Conservation (phyloP, 2,797 vertebrate species). For the Pipistrellus pipistrellus region DNA sequence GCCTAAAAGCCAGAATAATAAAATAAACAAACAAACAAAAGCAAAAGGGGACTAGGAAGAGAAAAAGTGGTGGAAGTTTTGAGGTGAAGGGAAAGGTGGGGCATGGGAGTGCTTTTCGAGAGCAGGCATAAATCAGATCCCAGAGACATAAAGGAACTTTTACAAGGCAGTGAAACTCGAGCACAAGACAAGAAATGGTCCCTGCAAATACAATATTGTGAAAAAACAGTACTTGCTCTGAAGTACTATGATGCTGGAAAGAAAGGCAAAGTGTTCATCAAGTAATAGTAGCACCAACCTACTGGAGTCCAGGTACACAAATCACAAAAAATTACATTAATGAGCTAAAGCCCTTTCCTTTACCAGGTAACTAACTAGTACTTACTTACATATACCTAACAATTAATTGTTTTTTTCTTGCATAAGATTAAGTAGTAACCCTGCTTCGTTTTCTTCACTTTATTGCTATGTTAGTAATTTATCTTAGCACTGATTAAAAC, state of each 20-base stretch:
- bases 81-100: not conserved
- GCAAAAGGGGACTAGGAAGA: not conserved
- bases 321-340: not conserved
- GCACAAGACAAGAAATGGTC: not conserved
- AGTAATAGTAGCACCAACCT: not conserved
- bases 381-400: slow-evolving; percentile 53
- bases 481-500: slow-evolving; percentile 81
- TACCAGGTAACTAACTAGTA: slow-evolving; percentile 18
- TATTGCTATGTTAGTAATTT: slow-evolving; percentile 71
- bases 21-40: not conserved
- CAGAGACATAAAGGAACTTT: not conserved
- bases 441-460: slow-evolving; percentile 50
- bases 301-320: not conserved
- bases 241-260: not conserved
- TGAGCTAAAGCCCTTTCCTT: not conserved
- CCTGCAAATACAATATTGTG: not conserved
- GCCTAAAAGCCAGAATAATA: not conserved
- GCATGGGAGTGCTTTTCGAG: not conserved
- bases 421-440: slow-evolving; percentile 74
- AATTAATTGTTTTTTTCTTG: slow-evolving; percentile 68
- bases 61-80: not conserved
- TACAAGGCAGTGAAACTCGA: not conserved
- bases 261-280: not conserved
- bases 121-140: not conserved
- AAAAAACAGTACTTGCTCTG: not conserved